Evolutionary conservation across 1,140 invertebrate genomes (phyloP).

Genomic region (Lanistes nyassanus): DNA sequence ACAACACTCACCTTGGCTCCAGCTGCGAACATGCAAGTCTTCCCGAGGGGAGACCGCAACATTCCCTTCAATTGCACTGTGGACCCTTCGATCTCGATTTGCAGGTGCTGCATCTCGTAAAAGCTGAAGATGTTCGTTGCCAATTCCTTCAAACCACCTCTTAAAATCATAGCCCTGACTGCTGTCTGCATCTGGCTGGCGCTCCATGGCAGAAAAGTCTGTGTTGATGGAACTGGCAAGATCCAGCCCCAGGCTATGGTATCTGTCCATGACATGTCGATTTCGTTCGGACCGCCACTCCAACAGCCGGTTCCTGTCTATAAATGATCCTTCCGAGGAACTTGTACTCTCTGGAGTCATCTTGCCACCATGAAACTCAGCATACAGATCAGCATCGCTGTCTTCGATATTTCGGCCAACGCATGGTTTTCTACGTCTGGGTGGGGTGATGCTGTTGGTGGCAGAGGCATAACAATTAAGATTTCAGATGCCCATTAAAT

Average conservation of each 20-base stretch:
- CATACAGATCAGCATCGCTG: conserved; percentile 64
- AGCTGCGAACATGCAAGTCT: conserved; percentile 42
- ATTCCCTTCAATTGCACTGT: conserved; percentile 27
- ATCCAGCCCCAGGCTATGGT: conserved; percentile 48
- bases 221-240: conserved; percentile 56
- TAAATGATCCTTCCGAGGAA: conserved; percentile 32
- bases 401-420: conserved; percentile 61
- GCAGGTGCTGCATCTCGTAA: conserved; percentile 35
- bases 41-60: conserved; percentile 28
- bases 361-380: conserved; percentile 59
- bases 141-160: conserved; percentile 56
- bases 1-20: conserved; percentile 51
- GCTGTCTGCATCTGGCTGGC: neutral
- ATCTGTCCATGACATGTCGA: conserved; percentile 15
- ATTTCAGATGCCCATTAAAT: neutral
- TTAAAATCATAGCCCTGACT: conserved; percentile 56
- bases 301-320: conserved; percentile 14
- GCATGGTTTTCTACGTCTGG: conserved; percentile 52
- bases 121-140: conserved; percentile 53
- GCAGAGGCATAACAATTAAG: conserved; percentile 14
- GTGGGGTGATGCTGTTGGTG: conserved; percentile 47
- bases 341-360: conserved; percentile 30
- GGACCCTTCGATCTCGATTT: conserved; percentile 14
- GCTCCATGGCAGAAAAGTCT: conserved; percentile 46
- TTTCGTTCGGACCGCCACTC: neutral